A percentile compares a stretch with the other conserved stretches of the same genome.
Evolutionary conservation across 2,797 vertebrate genomes (phyloP).

Genomic region (Cossypha heuglini): DNA sequence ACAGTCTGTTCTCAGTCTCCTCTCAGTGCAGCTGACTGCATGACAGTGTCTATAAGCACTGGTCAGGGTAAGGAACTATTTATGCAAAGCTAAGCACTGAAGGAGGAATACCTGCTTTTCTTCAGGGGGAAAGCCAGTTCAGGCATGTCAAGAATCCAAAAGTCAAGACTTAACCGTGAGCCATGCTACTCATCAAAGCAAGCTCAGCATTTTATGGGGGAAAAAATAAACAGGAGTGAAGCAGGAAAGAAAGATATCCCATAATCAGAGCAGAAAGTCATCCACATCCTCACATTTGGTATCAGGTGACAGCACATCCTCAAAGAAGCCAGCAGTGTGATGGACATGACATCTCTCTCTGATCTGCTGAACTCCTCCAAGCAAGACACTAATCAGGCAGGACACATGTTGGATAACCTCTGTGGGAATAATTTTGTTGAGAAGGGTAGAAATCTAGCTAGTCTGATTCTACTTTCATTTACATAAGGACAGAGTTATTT

Average conservation of each 20-base stretch:
- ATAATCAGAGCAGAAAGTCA: background rate
- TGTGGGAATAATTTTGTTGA: background rate
- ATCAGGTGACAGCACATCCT: background rate
- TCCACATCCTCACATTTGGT: background rate
- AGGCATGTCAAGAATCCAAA: conserved; percentile 73
- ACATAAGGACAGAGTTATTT: background rate
- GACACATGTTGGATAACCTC: background rate
- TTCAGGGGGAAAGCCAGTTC: conserved; percentile 58
- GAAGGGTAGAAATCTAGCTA: background rate
- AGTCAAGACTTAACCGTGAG: conserved; percentile 51
- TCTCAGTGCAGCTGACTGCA: background rate
- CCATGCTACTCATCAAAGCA: background rate
- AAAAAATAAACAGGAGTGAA: background rate
- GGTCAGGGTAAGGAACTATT: conserved; percentile 41
- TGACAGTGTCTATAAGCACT: conserved; percentile 22
- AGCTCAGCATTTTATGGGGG: background rate
- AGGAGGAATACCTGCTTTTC: conserved; percentile 55
- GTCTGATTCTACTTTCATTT: background rate
- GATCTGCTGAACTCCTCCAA: background rate
- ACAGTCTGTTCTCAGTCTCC: background rate
- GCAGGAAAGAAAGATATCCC: background rate
- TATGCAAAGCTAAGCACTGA: conserved; percentile 34
- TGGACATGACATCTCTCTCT: background rate
- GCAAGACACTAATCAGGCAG: background rate
- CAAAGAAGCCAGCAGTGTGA: background rate